phyloP scores from a whole-genome alignment of 2,797 vertebrate genomes.

The Mionectes olivaceus region DNA sequence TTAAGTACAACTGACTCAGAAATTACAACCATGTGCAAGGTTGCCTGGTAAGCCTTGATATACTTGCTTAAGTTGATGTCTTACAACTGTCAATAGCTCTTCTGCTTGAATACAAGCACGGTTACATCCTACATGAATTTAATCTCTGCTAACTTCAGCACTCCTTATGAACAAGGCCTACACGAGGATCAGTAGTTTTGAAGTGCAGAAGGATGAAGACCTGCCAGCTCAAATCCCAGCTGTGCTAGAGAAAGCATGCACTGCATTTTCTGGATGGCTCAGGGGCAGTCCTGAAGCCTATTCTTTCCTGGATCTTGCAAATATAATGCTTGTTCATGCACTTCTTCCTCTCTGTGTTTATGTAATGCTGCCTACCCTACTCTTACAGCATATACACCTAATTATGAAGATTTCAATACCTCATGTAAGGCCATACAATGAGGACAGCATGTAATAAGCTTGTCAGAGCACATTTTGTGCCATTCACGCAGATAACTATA shows the following conservation, averaged over 20 bases:
- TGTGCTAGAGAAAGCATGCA: neutral
- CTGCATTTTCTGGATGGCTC: neutral
- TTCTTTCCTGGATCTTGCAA: neutral
- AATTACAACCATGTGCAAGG: neutral
- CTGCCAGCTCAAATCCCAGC: neutral
- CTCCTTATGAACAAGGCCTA: neutral
- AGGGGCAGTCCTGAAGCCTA: neutral
- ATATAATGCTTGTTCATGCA: neutral
- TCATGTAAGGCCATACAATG: neutral
- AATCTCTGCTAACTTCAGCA: neutral
- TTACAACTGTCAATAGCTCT: neutral
- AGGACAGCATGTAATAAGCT: neutral
- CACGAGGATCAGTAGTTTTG: neutral
- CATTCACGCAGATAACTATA: neutral
- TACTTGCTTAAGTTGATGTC: neutral
- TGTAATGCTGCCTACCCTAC: neutral
- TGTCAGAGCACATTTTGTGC: neutral
- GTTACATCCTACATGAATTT: neutral
- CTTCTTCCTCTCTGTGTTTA: neutral
- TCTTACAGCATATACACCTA: neutral
- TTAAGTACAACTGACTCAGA: neutral
- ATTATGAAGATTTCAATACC: neutral
- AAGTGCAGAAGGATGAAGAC: neutral
- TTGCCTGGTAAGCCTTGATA: neutral
- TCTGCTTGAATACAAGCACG: neutral